Base-by-base conservation (phyloP, 35 echinoderm and acorn worm genomes). In the Stichopus chloronotus region DNA sequence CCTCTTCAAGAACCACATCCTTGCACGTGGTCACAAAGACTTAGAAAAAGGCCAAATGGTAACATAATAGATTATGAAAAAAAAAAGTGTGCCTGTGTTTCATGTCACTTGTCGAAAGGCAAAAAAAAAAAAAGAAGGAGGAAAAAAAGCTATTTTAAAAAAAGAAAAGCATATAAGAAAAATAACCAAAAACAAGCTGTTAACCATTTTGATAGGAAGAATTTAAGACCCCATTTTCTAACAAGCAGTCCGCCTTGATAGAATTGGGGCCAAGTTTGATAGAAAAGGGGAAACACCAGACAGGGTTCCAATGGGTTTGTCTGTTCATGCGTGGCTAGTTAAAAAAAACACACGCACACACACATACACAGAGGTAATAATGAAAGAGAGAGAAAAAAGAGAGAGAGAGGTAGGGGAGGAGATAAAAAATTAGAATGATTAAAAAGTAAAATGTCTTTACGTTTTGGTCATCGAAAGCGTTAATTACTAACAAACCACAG, bases 191-290 rank as follows among this genome's bases (percentile, higher is more conserved):
- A 58, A 85, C 55, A 58, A 58, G 8, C 52, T 6, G 54, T 85
- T 85, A n/a, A 85, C n/a, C 52, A 30, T 56, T 83, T 83, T 58
- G 19, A 85, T 85, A 21, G 55, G 58, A 21, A 85, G 57, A 85
- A 85, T 85, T 85, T 85, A 85, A 85, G 82, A 85, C 82, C 30
- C 82, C 82, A 85, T 85, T 85, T 85, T 85, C 55, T 58, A 16
- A 56, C 5, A 22, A 20, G 19, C 43, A 85, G 55, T n/a, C 30
- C 7, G 6, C 7, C 82, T 85, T 85, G 82, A 85, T 85, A 85
- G 58, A 56, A 85, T 85, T 85, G 82, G 82, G 82, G 82, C 82
- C 82, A 85, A 20, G 14, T 57, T 59, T 85, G 82, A 85, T 85
- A 23, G 55, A 58, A 85, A 85, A 85, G 56, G 82, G 82, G 82